Percentiles rank a stretch among this genome's conserved stretches.
Evolutionary conservation across 2,797 vertebrate species (phyloP).

Genomic region (Cyprinodon diabolis): DNA sequence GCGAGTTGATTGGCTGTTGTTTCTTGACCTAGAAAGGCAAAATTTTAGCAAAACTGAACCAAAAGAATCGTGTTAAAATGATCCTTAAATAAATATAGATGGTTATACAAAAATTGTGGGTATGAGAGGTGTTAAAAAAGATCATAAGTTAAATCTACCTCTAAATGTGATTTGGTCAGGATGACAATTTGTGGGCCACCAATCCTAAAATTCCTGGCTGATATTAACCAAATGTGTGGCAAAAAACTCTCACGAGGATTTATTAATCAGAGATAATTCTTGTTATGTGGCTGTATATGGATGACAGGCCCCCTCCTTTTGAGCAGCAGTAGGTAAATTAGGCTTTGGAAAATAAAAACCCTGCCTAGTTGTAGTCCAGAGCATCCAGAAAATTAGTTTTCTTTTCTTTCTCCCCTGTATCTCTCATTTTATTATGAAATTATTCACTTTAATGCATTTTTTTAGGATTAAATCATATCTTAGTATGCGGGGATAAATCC

Average conservation of each 20-base stretch:
- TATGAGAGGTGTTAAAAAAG: neutral
- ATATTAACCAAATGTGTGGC: too few relatives aligned
- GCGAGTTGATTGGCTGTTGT: slow-evolving; percentile 89
- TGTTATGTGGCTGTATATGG: too few relatives aligned
- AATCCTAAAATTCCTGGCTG: too few relatives aligned
- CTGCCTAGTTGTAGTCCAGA: too few relatives aligned
- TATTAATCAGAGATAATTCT: too few relatives aligned
- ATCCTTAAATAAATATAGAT: neutral
- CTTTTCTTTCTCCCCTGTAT: too few relatives aligned
- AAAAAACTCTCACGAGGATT: too few relatives aligned
- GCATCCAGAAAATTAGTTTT: too few relatives aligned
- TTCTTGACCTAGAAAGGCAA: slow-evolving; percentile 85
- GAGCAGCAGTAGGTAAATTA: too few relatives aligned
- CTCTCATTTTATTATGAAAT: neutral
- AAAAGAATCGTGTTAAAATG: neutral
- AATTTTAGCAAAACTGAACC: neutral
- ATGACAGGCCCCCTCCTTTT: too few relatives aligned
- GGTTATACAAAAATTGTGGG: neutral
- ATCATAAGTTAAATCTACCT: neutral
- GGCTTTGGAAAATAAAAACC: too few relatives aligned
- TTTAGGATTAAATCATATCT: neutral
- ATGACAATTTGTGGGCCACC: neutral
- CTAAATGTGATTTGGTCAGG: neutral
- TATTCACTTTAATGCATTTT: too few relatives aligned
- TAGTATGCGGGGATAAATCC: neutral